Evolutionary conservation across 2,113 vertebrate species (phyloP).

Genomic region (Plectropomus leopardus): DNA sequence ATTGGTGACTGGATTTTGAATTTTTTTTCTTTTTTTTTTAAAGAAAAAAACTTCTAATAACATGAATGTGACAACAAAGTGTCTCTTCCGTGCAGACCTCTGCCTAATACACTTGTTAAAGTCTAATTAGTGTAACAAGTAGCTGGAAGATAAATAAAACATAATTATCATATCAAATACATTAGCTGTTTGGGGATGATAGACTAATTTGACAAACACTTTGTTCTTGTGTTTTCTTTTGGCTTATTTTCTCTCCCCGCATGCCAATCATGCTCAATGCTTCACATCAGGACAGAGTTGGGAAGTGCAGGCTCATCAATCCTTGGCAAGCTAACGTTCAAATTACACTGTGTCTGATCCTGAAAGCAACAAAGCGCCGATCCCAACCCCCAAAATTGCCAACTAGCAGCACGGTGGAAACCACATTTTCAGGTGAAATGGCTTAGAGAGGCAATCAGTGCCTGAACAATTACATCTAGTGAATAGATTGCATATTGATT

Average conservation of each 20-base stretch:
- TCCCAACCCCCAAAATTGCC: neutral
- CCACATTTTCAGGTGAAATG: constrained; percentile 48
- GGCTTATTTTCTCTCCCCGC: constrained; percentile 56
- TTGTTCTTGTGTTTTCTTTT: constrained; percentile 73
- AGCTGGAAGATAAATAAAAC: constrained; percentile 71
- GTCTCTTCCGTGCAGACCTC: constrained; percentile 40
- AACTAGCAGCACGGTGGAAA: neutral
- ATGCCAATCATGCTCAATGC: constrained; percentile 72
- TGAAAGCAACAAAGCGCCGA: constrained; percentile 30
- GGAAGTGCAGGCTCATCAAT: constrained; percentile 59
- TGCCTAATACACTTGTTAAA: constrained; percentile 68
- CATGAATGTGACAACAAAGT: constrained; percentile 45
- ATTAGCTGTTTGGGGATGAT: constrained; percentile 65
- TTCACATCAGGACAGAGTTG: constrained; percentile 50
- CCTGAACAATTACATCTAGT: constrained; percentile 58
- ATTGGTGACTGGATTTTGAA: neutral
- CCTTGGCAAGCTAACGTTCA: constrained; percentile 28
- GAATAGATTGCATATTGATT: constrained; percentile 72
- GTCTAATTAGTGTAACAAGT: constrained; percentile 76
- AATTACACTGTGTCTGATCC: constrained; percentile 40
- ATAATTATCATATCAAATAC: constrained; percentile 80
- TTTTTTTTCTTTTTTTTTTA: too few relatives aligned
- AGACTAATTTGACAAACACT: constrained; percentile 75
- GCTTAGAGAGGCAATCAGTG: constrained; percentile 63
- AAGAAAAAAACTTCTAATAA: constrained; percentile 13